These are phyloP conservation scores for Palaemon carinicauda DNA, from an alignment of 1,140 invertebrate species.

Conservation along the genomic window DNA sequence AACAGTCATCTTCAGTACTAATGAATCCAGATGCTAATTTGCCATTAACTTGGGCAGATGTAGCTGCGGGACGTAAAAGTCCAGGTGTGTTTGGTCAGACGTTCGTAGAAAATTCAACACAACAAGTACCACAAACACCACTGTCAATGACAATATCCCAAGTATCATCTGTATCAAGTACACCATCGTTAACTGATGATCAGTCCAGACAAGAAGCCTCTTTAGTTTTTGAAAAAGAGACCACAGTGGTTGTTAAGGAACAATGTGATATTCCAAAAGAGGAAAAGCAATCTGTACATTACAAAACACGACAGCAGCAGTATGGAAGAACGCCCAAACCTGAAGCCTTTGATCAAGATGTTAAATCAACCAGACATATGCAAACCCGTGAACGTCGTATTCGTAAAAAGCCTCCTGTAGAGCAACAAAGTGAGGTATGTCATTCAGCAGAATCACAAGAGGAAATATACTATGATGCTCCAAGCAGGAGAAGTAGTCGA, in stretches of 20 bases:
- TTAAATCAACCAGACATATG: not conserved
- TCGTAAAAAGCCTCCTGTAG: conserved; percentile 25
- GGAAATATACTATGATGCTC: conserved; percentile 45
- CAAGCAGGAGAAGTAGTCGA: conserved; percentile 33
- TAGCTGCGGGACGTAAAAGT: conserved; percentile 58
- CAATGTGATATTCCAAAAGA: not conserved
- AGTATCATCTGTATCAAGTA: conserved; percentile 20
- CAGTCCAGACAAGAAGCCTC: conserved; percentile 1
- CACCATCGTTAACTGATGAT: conserved; percentile 19
- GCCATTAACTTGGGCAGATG: conserved; percentile 55
- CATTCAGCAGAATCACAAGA: conserved; percentile 19
- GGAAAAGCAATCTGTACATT: conserved; percentile 33
- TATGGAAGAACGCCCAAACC: conserved; percentile 20
- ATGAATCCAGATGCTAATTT: conserved; percentile 13
- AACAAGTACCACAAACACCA: not conserved
- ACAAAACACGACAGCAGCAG: conserved; percentile 46
- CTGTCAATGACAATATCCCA: not conserved
- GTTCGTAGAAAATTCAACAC: conserved; percentile 5
- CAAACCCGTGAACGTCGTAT: conserved; percentile 29
- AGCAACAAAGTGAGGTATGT: conserved; percentile 1
- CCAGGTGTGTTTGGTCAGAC: conserved; percentile 43
- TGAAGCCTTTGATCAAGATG: conserved; percentile 34
- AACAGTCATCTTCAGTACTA: not conserved
- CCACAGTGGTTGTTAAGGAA: not conserved
- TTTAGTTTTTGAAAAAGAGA: not conserved